Evolutionary conservation across 2,888 invertebrate genomes (phyloP).

Genomic region (Dryococelus australis): DNA sequence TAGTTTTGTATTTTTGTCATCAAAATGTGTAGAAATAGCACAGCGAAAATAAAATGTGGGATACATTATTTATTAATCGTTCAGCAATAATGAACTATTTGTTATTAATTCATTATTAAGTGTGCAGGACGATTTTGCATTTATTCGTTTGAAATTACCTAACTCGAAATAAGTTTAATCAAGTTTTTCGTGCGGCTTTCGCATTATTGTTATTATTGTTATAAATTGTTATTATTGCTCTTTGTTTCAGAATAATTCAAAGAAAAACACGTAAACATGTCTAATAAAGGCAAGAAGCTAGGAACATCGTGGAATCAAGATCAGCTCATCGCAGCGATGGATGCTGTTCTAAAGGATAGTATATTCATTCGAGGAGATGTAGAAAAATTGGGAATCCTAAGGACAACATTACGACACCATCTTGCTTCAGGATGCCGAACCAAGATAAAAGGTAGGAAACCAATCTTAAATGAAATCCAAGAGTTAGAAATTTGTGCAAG

Average conservation of each 20-base stretch:
- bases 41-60: not conserved
- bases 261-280: not conserved
- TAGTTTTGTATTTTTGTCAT: not conserved
- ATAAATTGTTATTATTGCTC: not conserved
- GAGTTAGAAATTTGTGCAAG: not conserved
- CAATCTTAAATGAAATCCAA: not conserved
- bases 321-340: not conserved
- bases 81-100: not conserved
- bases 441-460: not conserved
- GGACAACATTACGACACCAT: not conserved
- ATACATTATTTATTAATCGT: not conserved
- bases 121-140: too few species aligned
- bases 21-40: not conserved
- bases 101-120: not conserved
- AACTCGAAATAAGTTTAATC: not conserved
- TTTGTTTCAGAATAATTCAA: not conserved
- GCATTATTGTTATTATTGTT: not conserved
- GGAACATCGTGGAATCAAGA: not conserved
- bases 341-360: not conserved
- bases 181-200: not conserved
- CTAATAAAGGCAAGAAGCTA: not conserved
- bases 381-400: not conserved
- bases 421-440: not conserved
- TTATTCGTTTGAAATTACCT: too few species aligned
- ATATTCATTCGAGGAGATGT: not conserved